Conservation (phyloP, 2,113 vertebrate species). For the Monarcha castaneiventris region DNA sequence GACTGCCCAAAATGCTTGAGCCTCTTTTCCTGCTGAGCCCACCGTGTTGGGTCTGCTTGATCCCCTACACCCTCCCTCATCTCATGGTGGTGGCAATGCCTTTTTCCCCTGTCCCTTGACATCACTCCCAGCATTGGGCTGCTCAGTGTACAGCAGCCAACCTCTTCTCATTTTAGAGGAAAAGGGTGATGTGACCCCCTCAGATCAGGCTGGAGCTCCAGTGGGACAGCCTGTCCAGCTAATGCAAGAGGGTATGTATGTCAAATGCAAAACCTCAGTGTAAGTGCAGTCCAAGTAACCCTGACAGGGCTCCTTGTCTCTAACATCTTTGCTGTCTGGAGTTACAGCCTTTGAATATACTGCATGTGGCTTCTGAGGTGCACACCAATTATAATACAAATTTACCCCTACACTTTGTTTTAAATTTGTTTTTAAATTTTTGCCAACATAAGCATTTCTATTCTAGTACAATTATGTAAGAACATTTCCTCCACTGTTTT, state of each 20-base stretch:
- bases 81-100: no score
- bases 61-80: neutral
- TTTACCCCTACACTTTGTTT: neutral
- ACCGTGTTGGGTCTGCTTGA: neutral
- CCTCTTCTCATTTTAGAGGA: neutral
- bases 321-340: neutral
- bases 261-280: neutral
- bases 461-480: neutral
- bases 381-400: neutral
- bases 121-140: neutral
- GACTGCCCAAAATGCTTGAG: neutral
- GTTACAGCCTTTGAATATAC: neutral
- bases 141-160: neutral
- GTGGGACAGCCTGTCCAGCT: neutral
- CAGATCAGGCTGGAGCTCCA: neutral
- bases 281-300: no score
- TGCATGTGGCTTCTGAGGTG: neutral
- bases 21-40: neutral
- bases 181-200: neutral
- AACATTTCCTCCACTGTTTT: neutral
- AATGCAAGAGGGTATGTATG: neutral
- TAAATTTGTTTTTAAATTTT: no score
- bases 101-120: neutral
- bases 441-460: neutral
- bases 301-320: neutral